Base-by-base conservation (phyloP, 2,797 vertebrate genomes). In the Cheirogaleus major region DNA sequence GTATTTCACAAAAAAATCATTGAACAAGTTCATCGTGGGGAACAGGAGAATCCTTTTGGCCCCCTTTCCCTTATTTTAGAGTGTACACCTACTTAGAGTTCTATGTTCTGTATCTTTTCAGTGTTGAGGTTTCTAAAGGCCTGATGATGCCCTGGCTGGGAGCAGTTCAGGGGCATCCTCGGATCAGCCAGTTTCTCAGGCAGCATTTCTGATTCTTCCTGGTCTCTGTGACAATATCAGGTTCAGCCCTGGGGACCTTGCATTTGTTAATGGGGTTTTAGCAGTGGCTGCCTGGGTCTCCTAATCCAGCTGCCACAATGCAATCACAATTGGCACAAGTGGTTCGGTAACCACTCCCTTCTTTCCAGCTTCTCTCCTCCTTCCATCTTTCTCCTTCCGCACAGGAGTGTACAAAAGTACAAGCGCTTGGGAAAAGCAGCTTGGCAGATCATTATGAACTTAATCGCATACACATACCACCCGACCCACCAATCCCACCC, bases 31-130 rank as follows among this genome's bases (percentile, higher is more conserved):
- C 67, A 4, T 85, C 50, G 13, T 3, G 17, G 8, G 59, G 55
- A 5, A 48, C 80, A n/a, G 3, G 32, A 52, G 27, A 35, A 45
- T 23, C 27, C 50, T 6, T 12, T 22, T 30, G 61, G 17, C 6
- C 10, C 22, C 61, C 18, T 52, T 73, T 38, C 27, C 32, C 4
- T 79, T 25, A 35, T 45, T 52, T n/a, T 55, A 23, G 50, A 76
- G 57, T 30, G 32, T 10, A 9, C 20, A 23, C 45, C 32, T 20
- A 18, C 13, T 61, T 76, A 48, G 78, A 72, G 32, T 81, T 73
- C 65, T 43, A 0, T 22, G 1, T 27, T 15, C 30, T 25, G 0
- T 52, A 7, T 65, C 43, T 65, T 38, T n/a, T 67, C 15, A 14
- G 23, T 5, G 20, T 12, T 35, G 73, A n/a, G 18, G 6, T 45